Base-by-base conservation (phyloP, 2,797 vertebrate genomes). In the Paedocypris micromegethes region DNA sequence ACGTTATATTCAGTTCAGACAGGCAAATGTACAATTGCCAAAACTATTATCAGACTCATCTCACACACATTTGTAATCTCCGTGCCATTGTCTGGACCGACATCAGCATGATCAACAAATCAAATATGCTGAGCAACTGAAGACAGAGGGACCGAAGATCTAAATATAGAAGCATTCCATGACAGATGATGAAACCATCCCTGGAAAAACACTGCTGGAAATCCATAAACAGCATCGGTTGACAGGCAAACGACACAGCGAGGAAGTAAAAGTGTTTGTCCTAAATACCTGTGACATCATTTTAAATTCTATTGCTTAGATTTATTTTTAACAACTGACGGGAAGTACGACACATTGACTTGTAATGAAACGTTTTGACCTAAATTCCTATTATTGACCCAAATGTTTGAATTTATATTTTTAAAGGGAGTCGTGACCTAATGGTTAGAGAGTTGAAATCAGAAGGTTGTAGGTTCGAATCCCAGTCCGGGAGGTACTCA, bases 161-260 rank as follows among this genome's bases (percentile, higher is more conserved):
- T 73, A 78, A 79, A 79, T 76, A 80, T 82, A 86, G 83, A 80
- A 72, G 70, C 70, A 74, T 78, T 82, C 84, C 80, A 83, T 83
- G 78, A 87, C 86, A 87, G 83, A 79, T 86, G 84, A 85, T 83
- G 80, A 78, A 75, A 81, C 82, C 79, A 81, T 78, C 67, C 70
- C 50, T 56, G 67, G 58, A 62, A 54, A 61, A 61, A 61, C 9
- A 42, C 59, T 64, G 50, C 57, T 75, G 77, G 77, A 78, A 78
- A 71, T 73, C 65, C 61, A 68, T 66, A 70, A 75, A 64, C 63
- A 64, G 58, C 70, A 64, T 74, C 73, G 40, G 73, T 60, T 73
- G 57, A 58, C 60, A 71, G 70, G 72, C 71, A 73, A 72, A 75
- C 68, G n/a, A 54, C 64, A 53, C 63, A 6, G 46, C 54, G 51